Conservation (phyloP, 2,113 vertebrate genomes). For the Otus sunia region DNA sequence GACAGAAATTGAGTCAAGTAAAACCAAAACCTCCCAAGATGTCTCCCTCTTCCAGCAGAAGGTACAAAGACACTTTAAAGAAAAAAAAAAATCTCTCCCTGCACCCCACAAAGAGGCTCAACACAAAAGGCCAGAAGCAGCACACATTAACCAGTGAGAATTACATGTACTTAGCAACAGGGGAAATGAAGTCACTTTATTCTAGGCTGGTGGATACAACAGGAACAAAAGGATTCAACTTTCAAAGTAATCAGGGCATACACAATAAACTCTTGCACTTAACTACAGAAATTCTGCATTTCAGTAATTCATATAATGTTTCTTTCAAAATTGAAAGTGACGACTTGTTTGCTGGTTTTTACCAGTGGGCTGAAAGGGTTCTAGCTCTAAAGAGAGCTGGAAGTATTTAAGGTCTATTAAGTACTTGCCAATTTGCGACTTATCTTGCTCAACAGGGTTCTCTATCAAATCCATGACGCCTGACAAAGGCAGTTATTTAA, state of each 20-base stretch:
- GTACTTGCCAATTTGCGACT: neutral
- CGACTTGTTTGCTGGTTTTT: neutral
- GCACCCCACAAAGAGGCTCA: neutral
- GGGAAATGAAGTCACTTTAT: neutral
- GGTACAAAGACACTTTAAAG: neutral
- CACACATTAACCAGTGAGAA: neutral
- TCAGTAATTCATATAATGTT: neutral
- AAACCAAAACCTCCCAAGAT: neutral
- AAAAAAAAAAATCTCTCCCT: neutral
- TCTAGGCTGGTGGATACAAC: neutral
- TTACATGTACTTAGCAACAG: neutral
- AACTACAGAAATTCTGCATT: neutral
- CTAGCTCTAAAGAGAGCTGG: neutral
- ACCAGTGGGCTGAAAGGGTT: neutral
- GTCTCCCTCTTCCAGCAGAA: neutral
- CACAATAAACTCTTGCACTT: neutral
- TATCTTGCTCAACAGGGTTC: neutral
- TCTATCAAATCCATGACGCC: neutral
- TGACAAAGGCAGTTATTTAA: neutral
- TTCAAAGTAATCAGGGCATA: neutral
- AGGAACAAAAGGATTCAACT: neutral
- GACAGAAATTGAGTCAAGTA: neutral
- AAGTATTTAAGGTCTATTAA: neutral
- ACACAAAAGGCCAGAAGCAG: neutral
- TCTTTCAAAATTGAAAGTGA: neutral